Percentiles rank a stretch among this genome's conserved stretches.
Evolutionary conservation across 1,140 invertebrate species (phyloP).

Genomic region (Macrobrachium rosenbergii): DNA sequence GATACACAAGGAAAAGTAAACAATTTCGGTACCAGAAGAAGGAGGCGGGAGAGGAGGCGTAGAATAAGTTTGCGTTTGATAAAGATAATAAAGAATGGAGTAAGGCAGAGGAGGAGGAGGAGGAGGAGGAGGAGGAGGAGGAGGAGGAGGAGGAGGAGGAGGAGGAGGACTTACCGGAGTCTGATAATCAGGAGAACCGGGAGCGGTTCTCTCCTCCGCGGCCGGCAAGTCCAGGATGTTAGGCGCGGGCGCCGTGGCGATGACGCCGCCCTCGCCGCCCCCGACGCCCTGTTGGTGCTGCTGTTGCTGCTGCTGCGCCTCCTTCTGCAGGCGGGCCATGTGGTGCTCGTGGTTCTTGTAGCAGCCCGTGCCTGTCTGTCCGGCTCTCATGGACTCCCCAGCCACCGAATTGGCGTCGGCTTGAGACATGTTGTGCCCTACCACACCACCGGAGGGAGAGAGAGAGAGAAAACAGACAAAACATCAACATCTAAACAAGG

Average conservation of each 20-base stretch:
- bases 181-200: slow-evolving; percentile 64
- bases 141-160: neutral
- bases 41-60: too few species aligned
- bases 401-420: slow-evolving; percentile 86
- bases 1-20: too few species aligned
- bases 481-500: slow-evolving; percentile 55
- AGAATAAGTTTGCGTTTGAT: too few species aligned
- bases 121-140: neutral
- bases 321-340: slow-evolving; percentile 65
- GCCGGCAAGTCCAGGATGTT: slow-evolving; percentile 60
- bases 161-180: slow-evolving; percentile 65
- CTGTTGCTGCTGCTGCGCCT: slow-evolving; percentile 58
- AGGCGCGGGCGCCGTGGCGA: slow-evolving; percentile 42
- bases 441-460: slow-evolving; percentile 45
- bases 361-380: slow-evolving; percentile 83
- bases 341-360: slow-evolving; percentile 88
- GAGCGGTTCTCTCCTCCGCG: slow-evolving; percentile 40
- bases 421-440: slow-evolving; percentile 91
- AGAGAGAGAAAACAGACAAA: slow-evolving; percentile 2
- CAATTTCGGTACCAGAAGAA: too few species aligned
- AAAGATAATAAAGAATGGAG: neutral
- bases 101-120: neutral
- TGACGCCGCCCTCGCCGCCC: slow-evolving; percentile 37
- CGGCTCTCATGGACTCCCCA: slow-evolving; percentile 79
- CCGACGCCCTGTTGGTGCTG: slow-evolving; percentile 52